Percentiles rank a stretch among this genome's conserved stretches.
Evolutionary conservation across 1,140 invertebrate genomes (phyloP).

Genomic region (Lysiphlebus fabarum): DNA sequence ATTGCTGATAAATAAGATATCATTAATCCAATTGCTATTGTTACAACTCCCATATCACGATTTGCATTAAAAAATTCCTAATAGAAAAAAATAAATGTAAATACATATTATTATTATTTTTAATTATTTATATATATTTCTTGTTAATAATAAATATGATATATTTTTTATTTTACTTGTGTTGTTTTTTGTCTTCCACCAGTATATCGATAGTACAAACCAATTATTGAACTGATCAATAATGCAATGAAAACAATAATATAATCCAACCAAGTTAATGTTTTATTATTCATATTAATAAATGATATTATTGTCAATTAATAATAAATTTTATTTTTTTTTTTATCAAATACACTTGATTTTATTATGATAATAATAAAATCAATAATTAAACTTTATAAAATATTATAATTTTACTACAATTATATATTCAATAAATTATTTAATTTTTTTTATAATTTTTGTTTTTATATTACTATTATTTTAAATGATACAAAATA

Average conservation of each 20-base stretch:
- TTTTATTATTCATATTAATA: constrained; percentile 13
- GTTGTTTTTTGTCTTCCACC: constrained; percentile 81
- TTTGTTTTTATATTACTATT: no score
- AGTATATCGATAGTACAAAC: constrained; percentile 76
- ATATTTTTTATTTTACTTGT: constrained; percentile 59
- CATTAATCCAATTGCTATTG: constrained; percentile 84
- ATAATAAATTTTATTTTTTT: constrained; percentile 5
- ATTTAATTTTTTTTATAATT: no score
- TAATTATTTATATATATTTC: no score
- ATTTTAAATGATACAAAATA: no score
- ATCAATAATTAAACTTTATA: no score
- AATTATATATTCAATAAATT: no score
- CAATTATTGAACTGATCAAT: constrained; percentile 65
- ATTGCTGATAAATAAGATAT: constrained; percentile 94
- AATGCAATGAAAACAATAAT: constrained; percentile 61
- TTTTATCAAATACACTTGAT: neutral
- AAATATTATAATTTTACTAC: no score
- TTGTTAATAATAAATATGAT: neutral
- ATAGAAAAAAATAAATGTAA: constrained; percentile 1
- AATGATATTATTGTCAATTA: constrained; percentile 24
- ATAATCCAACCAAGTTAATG: constrained; percentile 57
- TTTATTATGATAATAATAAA: no score
- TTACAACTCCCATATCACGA: constrained; percentile 71
- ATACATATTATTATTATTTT: neutral
- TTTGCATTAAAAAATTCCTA: constrained; percentile 82